Percentiles rank a stretch among this genome's conserved stretches.
Evolutionary conservation across 2,888 invertebrate species (phyloP).

Genomic region (Erynnis tages): DNA sequence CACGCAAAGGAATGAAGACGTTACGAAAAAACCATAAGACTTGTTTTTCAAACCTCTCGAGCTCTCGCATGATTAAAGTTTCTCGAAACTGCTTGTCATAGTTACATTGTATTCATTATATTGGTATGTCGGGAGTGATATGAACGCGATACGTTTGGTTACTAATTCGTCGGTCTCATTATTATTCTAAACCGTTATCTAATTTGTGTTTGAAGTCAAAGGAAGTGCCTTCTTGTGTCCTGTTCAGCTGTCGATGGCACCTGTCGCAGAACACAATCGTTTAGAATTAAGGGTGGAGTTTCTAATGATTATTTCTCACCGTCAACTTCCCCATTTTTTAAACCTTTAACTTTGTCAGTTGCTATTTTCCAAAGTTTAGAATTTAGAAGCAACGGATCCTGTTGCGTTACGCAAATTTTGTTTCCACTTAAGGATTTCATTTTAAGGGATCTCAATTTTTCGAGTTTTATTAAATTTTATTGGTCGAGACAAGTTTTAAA

Average conservation of each 20-base stretch:
- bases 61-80: conserved; percentile 7
- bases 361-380: no score
- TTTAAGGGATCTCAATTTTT: no score
- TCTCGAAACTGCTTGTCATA: conserved; percentile 18
- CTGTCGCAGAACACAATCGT: conserved; percentile 2
- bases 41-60: neutral
- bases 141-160: conserved; percentile 30
- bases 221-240: conserved; percentile 67
- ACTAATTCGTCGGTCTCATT: conserved; percentile 51
- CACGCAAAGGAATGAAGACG: conserved; percentile 7
- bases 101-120: conserved; percentile 11
- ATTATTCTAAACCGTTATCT: conserved; percentile 63
- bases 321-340: no score
- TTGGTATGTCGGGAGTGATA: conserved; percentile 38
- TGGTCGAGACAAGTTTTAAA: no score
- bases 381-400: no score
- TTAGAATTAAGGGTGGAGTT: conserved; percentile 11
- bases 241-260: conserved; percentile 36
- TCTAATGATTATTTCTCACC: neutral
- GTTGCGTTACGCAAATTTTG: no score
- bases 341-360: no score
- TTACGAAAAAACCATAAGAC: conserved; percentile 25
- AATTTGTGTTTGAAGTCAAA: conserved; percentile 68
- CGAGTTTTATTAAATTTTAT: no score
- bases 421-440: no score